phyloP scores from a whole-genome alignment of 2,113 vertebrate species.

The Burhinus oedicnemus region DNA sequence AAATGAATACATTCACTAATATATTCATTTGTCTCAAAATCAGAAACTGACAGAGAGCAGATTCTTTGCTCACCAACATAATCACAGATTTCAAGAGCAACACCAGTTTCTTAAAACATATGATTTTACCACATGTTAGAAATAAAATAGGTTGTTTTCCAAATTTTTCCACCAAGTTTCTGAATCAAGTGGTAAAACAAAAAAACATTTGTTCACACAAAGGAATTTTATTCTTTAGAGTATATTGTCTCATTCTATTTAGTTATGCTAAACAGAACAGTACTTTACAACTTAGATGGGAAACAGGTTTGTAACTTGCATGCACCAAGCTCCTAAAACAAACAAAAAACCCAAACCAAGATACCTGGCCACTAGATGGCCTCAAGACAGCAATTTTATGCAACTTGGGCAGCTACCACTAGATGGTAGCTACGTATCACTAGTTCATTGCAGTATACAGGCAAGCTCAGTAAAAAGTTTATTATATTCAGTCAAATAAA shows the following conservation, averaged over 20 bases:
- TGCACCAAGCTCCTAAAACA: neutral
- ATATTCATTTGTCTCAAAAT: neutral
- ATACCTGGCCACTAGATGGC: neutral
- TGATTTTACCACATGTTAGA: neutral
- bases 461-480: neutral
- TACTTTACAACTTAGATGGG: neutral
- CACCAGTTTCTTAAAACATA: neutral
- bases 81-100: neutral
- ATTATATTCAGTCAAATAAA: neutral
- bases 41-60: neutral
- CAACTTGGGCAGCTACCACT: slow-evolving; percentile 65
- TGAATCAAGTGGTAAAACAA: neutral
- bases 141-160: neutral
- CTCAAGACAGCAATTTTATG: neutral
- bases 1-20: neutral
- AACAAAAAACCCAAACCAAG: neutral
- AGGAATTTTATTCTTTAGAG: neutral
- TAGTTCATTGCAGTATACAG: neutral
- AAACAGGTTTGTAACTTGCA: neutral
- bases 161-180: neutral
- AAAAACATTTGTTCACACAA: neutral
- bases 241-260: neutral
- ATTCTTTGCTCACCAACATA: neutral
- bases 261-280: neutral
- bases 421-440: slow-evolving; percentile 62